Conservation (phyloP, 2,888 invertebrate species). For the Amiota mariae region DNA sequence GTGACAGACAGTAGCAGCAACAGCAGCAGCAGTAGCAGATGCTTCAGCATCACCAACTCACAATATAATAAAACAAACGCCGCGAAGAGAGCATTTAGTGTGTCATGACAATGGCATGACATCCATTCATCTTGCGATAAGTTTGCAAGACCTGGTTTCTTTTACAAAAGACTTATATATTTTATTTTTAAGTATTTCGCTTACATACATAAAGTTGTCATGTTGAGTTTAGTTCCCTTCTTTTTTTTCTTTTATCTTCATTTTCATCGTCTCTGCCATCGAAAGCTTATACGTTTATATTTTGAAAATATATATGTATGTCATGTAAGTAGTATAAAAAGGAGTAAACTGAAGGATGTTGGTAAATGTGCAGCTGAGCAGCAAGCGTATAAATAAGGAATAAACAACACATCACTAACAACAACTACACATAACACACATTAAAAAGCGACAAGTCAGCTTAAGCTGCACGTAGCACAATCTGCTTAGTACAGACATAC, state of each 20-base stretch:
- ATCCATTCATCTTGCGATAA: no score
- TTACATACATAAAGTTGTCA: no score
- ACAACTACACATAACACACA: slow-evolving; percentile 30
- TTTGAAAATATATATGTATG: no score
- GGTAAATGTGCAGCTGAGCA: neutral
- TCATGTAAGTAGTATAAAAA: no score
- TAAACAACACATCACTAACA: slow-evolving; percentile 5
- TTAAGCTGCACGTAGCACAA: slow-evolving; percentile 8
- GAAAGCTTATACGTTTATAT: no score
- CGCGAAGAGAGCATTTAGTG: no score
- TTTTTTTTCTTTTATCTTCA: no score
- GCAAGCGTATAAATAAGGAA: neutral
- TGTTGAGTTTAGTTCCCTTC: no score
- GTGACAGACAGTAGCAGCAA: slow-evolving; percentile 6
- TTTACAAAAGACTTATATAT: neutral
- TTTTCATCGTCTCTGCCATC: no score
- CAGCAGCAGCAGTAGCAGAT: no score
- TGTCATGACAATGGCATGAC: no score
- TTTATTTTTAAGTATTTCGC: no score
- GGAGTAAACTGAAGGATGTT: neutral
- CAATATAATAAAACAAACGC: slow-evolving; percentile 20
- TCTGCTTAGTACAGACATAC: slow-evolving; percentile 26
- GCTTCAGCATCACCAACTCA: neutral
- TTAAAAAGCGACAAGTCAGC: neutral
- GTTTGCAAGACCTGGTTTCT: neutral